Base-by-base conservation (phyloP, 2,797 vertebrate species). In the Eulemur mongoz region DNA sequence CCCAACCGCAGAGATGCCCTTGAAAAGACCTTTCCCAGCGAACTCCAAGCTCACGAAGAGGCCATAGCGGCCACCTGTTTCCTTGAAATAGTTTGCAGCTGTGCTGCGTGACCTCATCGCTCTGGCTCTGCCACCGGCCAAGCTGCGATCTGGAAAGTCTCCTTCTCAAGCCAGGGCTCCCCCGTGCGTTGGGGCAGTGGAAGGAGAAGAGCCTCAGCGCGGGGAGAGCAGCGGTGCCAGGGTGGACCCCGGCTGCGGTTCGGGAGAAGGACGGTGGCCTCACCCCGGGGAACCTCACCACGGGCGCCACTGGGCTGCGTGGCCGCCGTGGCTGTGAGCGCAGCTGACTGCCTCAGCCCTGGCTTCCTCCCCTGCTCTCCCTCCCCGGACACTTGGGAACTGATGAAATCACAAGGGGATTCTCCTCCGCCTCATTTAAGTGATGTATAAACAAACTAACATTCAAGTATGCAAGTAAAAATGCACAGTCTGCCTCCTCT, bases 51-150 rank as follows among this genome's bases (percentile, higher is more conserved):
- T 82, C 70, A 50, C 69, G 76, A 92, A 67, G 48, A 94, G 67
- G 84, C 87, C 95, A 23, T 80, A 57, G 83, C 54, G 2, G 2
- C 97, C 98, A 97, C 97, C 97, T 98, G 98, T 95, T 97, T 92
- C 95, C 97, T 98, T 97, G 94, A 98, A 98, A 98, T 98, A 98
- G 98, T 96, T 94, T 9, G 81, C 98, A 98, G 98, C 98, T 98
- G 97, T 97, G 96, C 96, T 6, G 86, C 79, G 40, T 98, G 97
- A 97, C 91, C 96, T 98, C 97, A 97, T 59, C 4, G 2, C 30
- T 78, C 63, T 25, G 94, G 80, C 81, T 80, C 35, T 1, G 79
- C 32, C 1, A 4, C 12, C 0, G 38, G 92, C 92, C 81, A 76
- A 40, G 79, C 43, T 12, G 32, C 0, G 0, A 57, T 80, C 78